A percentile compares a stretch with the other conserved stretches of the same genome.
phyloP scores from a whole-genome alignment of 2,888 invertebrate genomes.

The Myopa tessellatipennis region DNA sequence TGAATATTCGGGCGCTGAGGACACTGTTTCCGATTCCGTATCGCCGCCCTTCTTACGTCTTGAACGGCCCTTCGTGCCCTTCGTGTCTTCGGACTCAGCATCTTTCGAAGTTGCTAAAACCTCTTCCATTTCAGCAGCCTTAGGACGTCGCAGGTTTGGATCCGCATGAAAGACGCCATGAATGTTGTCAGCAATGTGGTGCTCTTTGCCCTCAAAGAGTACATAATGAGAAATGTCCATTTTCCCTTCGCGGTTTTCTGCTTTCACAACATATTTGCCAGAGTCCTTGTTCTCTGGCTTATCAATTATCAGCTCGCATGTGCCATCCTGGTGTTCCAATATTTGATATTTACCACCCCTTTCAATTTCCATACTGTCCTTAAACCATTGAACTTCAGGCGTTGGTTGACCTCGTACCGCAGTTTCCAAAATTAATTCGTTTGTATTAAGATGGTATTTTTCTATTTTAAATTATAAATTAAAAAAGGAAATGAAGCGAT shows the following conservation, averaged over 20 bases:
- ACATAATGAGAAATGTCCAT: slow-evolving; percentile 81
- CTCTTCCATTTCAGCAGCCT: slow-evolving; percentile 52
- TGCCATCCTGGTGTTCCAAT: slow-evolving; percentile 78
- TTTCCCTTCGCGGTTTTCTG: slow-evolving; percentile 78
- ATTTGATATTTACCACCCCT: slow-evolving; percentile 74
- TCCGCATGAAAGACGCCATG: slow-evolving; percentile 69
- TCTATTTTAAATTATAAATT: slow-evolving; percentile 68
- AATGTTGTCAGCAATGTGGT: slow-evolving; percentile 67
- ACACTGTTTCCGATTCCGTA: slow-evolving; percentile 56
- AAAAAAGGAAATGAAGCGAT: background rate
- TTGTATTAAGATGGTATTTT: slow-evolving; percentile 77
- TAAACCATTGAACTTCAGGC: slow-evolving; percentile 81
- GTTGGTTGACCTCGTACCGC: slow-evolving; percentile 79
- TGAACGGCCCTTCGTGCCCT: slow-evolving; percentile 51
- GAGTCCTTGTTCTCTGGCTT: slow-evolving; percentile 76
- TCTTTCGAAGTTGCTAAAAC: slow-evolving; percentile 47
- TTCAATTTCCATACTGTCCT: slow-evolving; percentile 75
- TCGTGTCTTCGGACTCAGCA: slow-evolving; percentile 49
- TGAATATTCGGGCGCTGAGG: slow-evolving; percentile 55
- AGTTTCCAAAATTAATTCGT: slow-evolving; percentile 82
- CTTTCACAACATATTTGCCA: slow-evolving; percentile 82
- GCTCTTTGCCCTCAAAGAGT: slow-evolving; percentile 73
- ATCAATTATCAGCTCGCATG: slow-evolving; percentile 77
- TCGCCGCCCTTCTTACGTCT: slow-evolving; percentile 54
- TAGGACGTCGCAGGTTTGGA: slow-evolving; percentile 61